Evolutionary conservation across 2,113 vertebrate genomes (phyloP).

Genomic region (Otolemur garnettii): DNA sequence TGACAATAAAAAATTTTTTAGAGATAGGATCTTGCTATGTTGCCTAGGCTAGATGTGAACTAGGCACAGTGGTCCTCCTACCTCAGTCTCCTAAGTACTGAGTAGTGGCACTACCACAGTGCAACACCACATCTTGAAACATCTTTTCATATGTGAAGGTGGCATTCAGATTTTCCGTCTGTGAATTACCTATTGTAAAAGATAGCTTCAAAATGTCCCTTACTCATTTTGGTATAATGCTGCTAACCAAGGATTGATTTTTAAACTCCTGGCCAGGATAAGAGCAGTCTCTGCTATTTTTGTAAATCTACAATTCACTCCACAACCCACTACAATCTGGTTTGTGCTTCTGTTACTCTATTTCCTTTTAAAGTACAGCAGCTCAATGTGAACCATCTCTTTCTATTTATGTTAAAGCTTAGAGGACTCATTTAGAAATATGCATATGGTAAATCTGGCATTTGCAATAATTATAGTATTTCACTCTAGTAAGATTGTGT

Average conservation of each 20-base stretch:
- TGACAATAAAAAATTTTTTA: neutral
- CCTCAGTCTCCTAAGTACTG: too few species aligned
- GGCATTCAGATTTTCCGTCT: neutral
- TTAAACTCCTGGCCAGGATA: neutral
- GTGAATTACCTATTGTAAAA: neutral
- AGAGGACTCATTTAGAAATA: neutral
- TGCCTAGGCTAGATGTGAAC: too few species aligned
- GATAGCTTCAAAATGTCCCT: neutral
- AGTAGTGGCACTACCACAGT: too few species aligned
- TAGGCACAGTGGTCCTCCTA: too few species aligned
- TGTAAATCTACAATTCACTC: constrained; percentile 14
- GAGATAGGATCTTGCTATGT: too few species aligned
- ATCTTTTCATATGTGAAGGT: neutral
- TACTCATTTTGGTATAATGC: neutral
- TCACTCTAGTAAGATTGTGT: neutral
- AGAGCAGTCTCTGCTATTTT: constrained; percentile 26
- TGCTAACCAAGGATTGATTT: neutral
- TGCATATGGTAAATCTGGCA: neutral
- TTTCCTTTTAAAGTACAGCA: constrained; percentile 29
- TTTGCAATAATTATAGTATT: neutral
- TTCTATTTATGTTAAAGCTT: constrained; percentile 6
- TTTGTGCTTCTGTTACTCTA: constrained; percentile 14
- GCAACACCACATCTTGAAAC: neutral
- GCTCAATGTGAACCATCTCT: neutral
- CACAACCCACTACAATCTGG: constrained; percentile 14